Evolutionary conservation across 2,888 invertebrate species (phyloP).

Genomic region (Lingula anatina): DNA sequence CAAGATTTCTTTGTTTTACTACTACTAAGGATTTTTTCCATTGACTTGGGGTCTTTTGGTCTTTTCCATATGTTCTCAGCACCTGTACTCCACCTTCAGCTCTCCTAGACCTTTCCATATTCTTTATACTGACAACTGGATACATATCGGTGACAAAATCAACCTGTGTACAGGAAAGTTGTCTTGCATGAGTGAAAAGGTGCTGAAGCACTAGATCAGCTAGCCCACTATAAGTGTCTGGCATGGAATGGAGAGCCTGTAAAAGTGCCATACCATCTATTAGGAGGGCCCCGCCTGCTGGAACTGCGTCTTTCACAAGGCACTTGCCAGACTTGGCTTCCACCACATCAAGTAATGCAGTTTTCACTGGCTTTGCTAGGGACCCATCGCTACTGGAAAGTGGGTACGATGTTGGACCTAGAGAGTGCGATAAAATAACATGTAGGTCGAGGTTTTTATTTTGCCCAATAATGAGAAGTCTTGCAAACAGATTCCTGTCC

Average conservation of each 20-base stretch:
- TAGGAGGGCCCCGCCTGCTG: not conserved
- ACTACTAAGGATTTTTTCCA: slow-evolving; percentile 4
- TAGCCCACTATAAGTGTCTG: slow-evolving; percentile 3
- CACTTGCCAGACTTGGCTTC: not conserved
- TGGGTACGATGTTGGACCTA: slow-evolving; percentile 2
- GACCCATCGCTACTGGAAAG: not conserved
- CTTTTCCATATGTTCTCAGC: not conserved
- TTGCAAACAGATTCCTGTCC: slow-evolving; percentile 3
- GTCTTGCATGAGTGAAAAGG: not conserved
- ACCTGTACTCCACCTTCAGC: not conserved
- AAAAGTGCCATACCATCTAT: slow-evolving; percentile 6
- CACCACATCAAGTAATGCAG: not conserved
- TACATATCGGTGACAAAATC: slow-evolving; percentile 7
- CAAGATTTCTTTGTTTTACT: slow-evolving; percentile 5
- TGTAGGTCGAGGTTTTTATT: slow-evolving; percentile 5
- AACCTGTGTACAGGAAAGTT: not conserved
- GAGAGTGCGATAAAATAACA: not conserved
- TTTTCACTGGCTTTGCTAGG: slow-evolving; percentile 1
- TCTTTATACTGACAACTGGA: slow-evolving; percentile 1
- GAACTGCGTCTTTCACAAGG: not conserved
- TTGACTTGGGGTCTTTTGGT: slow-evolving; percentile 2
- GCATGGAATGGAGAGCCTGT: not conserved
- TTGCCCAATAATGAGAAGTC: slow-evolving; percentile 4
- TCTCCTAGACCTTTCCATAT: slow-evolving; percentile 1
- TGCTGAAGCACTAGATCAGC: not conserved